Base-by-base conservation (phyloP, 2,888 invertebrate species). In the Gymnocheta viridis region DNA sequence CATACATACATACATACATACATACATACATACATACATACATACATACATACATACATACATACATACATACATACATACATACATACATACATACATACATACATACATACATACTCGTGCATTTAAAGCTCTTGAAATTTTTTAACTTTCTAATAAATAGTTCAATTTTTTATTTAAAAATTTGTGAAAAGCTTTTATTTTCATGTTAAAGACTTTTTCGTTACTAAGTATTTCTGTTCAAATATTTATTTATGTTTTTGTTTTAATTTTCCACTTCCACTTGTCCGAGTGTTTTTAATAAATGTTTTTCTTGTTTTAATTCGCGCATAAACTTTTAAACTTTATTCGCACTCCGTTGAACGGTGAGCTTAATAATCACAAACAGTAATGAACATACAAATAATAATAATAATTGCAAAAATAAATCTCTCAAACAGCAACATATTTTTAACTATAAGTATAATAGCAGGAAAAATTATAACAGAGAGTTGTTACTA, bases 381-480 rank as follows among this genome's bases (percentile, higher is more conserved):
- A 29, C 73, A 73, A 49, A 24, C 47, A 47, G 47, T 44, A 10
- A 60, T 47, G 22, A 58, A 47, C 10, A 70, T 35, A 38, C n/a
- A 47, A 35, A 58, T 44, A 58, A 44, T 22, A 27, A 35, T 69
- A 51, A 56, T 12, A 35, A 24, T 49, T n/a, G 35, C 14, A 47
- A 69, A 17, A 29, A 17, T 38, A 14, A 49, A 60, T 17, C 49
- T 62, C 49, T 73, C 14, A 73, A 47, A 47, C 58, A 72, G 41
- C 69, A 69, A 56, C 44, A 70, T 17, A 56, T 72, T 60, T 72
- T 60, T 22, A 47, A 60, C 44, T 35, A 47, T 32, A 72, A 60
- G 32, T 60, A 60, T 24, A 24, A 5, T 32, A 6, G n/a, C 17
- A 24, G 17, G 5, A 32, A 32, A 14, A 22, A 24, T 44, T 56